phyloP scores from a whole-genome alignment of 2,888 invertebrate genomes.

The Ennomos erosarius region DNA sequence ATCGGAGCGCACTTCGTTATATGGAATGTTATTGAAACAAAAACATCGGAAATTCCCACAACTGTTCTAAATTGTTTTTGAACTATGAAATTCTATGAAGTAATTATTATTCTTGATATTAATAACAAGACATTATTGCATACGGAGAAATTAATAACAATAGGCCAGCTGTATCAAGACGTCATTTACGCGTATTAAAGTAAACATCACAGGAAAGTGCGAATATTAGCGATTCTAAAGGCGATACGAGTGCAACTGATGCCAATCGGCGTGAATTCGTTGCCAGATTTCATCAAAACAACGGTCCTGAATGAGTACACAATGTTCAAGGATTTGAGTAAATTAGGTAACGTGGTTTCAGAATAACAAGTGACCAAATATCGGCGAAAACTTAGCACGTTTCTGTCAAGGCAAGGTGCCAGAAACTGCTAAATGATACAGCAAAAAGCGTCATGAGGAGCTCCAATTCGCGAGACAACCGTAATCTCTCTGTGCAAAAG shows the following conservation, averaged over 20 bases:
- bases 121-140: slow-evolving; percentile 25
- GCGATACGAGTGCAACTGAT: slow-evolving; percentile 13
- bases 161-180: slow-evolving; percentile 30
- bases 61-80: no score
- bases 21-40: no score
- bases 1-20: no score
- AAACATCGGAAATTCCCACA: no score
- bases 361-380: slow-evolving; percentile 23
- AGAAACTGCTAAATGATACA: slow-evolving; percentile 5
- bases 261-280: slow-evolving; percentile 18
- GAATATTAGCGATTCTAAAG: slow-evolving; percentile 16
- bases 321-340: slow-evolving; percentile 30
- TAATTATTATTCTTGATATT: slow-evolving; percentile 13
- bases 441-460: no score
- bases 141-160: slow-evolving; percentile 20
- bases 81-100: no score
- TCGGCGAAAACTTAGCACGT: slow-evolving; percentile 8
- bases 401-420: slow-evolving; percentile 6
- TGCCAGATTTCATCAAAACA: slow-evolving; percentile 41
- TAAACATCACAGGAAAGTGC: slow-evolving; percentile 32
- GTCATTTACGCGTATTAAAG: slow-evolving; percentile 25
- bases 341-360: slow-evolving; percentile 19
- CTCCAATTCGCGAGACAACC: no score
- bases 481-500: no score
- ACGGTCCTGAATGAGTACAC: slow-evolving; percentile 38